Percentiles rank a stretch among this genome's conserved stretches.
phyloP scores from a whole-genome alignment of 2,797 vertebrate genomes.

The Tragopan temminckii region DNA sequence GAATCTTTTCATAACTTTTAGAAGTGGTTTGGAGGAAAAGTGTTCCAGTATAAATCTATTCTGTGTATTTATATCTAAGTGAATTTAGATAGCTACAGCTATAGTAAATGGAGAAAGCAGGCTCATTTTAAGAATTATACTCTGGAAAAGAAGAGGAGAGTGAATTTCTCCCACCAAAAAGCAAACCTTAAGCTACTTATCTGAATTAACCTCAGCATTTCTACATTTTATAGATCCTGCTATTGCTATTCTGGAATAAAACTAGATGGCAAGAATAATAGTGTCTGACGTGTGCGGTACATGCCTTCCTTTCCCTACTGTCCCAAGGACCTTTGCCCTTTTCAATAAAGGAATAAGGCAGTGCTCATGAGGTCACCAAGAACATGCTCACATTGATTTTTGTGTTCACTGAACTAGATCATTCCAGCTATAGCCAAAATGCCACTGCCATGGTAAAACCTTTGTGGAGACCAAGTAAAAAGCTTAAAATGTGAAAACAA shows the following conservation, averaged over 20 bases:
- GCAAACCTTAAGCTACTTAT: not conserved
- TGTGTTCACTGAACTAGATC: not conserved
- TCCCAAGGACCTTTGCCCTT: not conserved
- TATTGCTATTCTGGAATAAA: not conserved
- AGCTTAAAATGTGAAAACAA: not conserved
- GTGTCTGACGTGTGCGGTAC: not conserved
- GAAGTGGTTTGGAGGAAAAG: not conserved
- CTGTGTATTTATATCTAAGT: not conserved
- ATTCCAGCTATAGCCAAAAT: not conserved
- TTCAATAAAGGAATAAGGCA: not conserved
- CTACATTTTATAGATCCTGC: not conserved
- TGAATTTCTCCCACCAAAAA: not conserved
- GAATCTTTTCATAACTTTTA: not conserved
- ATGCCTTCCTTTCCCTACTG: not conserved
- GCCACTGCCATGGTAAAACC: not conserved
- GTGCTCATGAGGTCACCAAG: not conserved
- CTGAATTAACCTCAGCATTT: not conserved
- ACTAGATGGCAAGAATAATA: not conserved
- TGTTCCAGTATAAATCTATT: not conserved
- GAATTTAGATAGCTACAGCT: not conserved
- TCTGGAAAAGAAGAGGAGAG: not conserved
- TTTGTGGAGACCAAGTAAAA: not conserved
- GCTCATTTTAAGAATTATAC: not conserved
- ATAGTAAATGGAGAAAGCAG: not conserved
- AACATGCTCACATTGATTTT: not conserved